Evolutionary conservation across 2,113 vertebrate genomes (phyloP).

Genomic region (Serilophus lunatus): DNA sequence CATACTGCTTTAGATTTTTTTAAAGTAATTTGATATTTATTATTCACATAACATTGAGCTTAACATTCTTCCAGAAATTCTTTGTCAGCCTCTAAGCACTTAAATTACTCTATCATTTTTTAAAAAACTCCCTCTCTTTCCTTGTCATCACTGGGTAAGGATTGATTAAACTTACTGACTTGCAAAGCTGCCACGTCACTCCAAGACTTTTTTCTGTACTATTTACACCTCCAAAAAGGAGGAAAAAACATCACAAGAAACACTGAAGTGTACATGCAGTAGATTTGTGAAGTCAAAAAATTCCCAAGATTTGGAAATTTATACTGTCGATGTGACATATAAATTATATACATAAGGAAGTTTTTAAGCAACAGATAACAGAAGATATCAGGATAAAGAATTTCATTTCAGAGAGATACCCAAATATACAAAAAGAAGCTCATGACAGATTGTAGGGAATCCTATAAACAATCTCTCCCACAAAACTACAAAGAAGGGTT

Average conservation of each 20-base stretch:
- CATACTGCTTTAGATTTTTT: not conserved
- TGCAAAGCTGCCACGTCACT: not conserved
- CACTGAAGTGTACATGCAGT: not conserved
- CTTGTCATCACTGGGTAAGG: not conserved
- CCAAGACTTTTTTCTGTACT: not conserved
- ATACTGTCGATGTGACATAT: not conserved
- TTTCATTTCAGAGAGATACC: not conserved
- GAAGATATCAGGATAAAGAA: not conserved
- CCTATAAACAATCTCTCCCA: not conserved
- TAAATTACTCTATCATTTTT: not conserved
- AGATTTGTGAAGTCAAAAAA: not conserved
- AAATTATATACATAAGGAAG: not conserved
- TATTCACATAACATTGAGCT: not conserved
- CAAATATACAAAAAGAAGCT: not conserved
- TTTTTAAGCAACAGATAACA: not conserved
- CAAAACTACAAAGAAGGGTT: not conserved
- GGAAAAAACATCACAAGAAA: not conserved
- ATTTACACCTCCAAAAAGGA: not conserved
- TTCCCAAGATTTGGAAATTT: not conserved
- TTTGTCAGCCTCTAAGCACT: not conserved
- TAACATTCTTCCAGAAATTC: not conserved
- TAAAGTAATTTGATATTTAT: not conserved
- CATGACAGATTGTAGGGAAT: not conserved
- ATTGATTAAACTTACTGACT: not conserved
- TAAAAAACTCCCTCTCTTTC: not conserved